A percentile compares a stretch with the other conserved stretches of the same genome.
Conservation (phyloP, 2,113 vertebrate species). For the Myiopsitta monachus region DNA sequence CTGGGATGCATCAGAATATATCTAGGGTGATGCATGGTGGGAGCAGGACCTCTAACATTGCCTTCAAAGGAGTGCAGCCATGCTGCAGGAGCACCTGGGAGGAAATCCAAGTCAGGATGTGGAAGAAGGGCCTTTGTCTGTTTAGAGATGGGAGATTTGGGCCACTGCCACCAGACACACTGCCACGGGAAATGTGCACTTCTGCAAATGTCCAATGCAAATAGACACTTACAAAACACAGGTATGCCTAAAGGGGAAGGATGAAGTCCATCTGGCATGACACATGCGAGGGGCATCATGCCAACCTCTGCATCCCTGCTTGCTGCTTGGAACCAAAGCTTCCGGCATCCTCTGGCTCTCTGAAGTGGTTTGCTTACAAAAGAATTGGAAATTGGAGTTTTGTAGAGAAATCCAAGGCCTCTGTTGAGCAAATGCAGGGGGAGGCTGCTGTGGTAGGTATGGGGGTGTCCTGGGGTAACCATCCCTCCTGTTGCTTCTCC, state of each 20-base stretch:
- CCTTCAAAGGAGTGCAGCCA: neutral
- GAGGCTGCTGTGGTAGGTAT: neutral
- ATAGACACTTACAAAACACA: neutral
- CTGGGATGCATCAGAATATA: neutral
- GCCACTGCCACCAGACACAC: neutral
- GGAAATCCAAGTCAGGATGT: neutral
- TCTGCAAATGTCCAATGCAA: rapidly evolving
- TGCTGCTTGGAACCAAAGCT: neutral
- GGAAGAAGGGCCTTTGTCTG: neutral
- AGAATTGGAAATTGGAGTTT: neutral
- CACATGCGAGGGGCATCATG: rapidly evolving
- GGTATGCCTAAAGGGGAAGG: neutral
- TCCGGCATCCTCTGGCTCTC: neutral
- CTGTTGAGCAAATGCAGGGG: rapidly evolving
- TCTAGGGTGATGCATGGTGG: rapidly evolving
- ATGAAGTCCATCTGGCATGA: neutral
- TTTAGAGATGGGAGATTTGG: neutral
- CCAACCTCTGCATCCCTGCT: neutral
- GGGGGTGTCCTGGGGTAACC: neutral
- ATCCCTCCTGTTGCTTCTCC: neutral
- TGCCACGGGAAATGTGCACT: rapidly evolving
- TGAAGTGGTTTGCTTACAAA: rapidly evolving
- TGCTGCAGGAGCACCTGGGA: neutral
- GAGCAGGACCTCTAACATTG: neutral
- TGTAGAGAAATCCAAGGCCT: neutral